Base-by-base conservation (phyloP, 1,140 invertebrate species). In the Diploscapter pachys region DNA sequence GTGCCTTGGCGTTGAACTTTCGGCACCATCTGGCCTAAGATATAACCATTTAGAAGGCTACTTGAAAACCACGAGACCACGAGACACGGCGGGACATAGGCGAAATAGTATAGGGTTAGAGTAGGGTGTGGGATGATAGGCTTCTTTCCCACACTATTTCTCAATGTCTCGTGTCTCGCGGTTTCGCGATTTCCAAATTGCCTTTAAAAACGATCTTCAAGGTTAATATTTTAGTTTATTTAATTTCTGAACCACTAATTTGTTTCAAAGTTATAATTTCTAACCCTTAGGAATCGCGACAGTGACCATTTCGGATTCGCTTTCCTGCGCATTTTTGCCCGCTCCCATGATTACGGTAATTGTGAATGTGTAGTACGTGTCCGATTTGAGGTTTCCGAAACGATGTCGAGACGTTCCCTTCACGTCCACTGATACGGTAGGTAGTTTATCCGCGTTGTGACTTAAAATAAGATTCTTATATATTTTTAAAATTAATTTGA, bases 281-380 rank as follows among this genome's bases (percentile, higher is more conserved):
- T 65, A 57, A 72, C 65, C 64, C 64, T 59, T 63, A 55, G 73
- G 70, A 11, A 84, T 79, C 65, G 73, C 81, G 8, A 84, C 76
- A 4, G 83, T 84, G 8, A 83, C 73, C 69, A 79, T 80, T 75
- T 84, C 82, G 53, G 78, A 80, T 66, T 84, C 83, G 48, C 76
- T 79, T 75, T 84, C 82, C n/a, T 83, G 83, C 62, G 83, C 83
- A 8, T 79, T 81, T 63, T 79, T 68, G 4, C 81, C 80, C 1
- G 64, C 56, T 64, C 82, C 82, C 82, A 84, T 84, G 8, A 84
- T 81, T 2, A 84, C 82, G 49, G 78, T 84, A 63, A 83, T 84
- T 5, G 81, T 82, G 73, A 83, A 83, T 5, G 82, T 84, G 72
- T 84, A 84, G 72, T 83, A 84, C 0, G 81, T 82, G 72, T 84